Base-by-base conservation (phyloP, 2,113 vertebrate genomes). In the Sigmodon hispidus region DNA sequence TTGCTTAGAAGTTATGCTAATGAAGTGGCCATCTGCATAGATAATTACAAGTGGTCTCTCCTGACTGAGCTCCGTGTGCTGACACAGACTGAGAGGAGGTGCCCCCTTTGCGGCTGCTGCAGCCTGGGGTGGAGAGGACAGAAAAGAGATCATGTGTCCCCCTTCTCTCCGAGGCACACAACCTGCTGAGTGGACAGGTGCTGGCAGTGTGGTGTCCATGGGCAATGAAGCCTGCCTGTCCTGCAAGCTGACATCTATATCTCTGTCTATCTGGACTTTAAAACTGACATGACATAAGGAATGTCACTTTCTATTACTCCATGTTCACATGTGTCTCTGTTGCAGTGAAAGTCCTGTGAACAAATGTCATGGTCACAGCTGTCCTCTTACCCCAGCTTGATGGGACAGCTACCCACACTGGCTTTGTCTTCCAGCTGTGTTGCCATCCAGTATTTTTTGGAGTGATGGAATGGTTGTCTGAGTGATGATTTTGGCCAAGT, bases 121-220 rank as follows among this genome's bases (percentile, higher is more conserved):
- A 80, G 98, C 96, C 98, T 11, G 24, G 36, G 97, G 96, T 52
- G 4, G 16, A 94, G 95, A 95, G 93, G 96, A 77, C 9, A 36
- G 85, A 94, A 97, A 95, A 96, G 83, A 0, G 97, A 96, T 98
- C 94, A 24, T 77, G 96, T 94, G 90, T 61, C 89, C 96, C 97
- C 96, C 97, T 98, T 98, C 97, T 97, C 98, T 98, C 96, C 1
- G 8, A 98, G 98, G 98, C 98, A 98, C 88, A 43, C 97, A 97
- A 97, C 98, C 99, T 98, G 98, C 99, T 98, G 98, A 98, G 98
- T 80, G 96, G 98, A 98, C 98, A 99, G 99, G 98, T 99, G 98
- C 99, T 98, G 98, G 96, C 97, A 97, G 95, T 50, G 98, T 86
- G 97, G 98, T 98, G 98, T 98, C 98, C 98, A 97, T 95, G 98